A percentile compares a stretch with the other conserved stretches of the same genome.
These are phyloP conservation scores for Chrysina gloriosa DNA, from an alignment of 2,888 invertebrate genomes.

Conservation along the genomic window DNA sequence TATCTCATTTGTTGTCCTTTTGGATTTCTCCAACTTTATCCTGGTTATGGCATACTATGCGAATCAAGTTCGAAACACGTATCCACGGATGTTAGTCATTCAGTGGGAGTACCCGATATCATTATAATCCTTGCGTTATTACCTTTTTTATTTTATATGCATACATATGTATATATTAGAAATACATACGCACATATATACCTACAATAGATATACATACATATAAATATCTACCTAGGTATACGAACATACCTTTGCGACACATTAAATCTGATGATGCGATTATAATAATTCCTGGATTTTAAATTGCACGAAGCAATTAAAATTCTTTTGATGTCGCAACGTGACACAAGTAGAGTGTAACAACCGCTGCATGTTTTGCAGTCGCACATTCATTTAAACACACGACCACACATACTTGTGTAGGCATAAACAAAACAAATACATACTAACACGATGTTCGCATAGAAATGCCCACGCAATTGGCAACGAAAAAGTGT, in stretches of 20 bases:
- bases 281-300: constrained; percentile 34
- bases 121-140: too few species aligned
- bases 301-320: constrained; percentile 41
- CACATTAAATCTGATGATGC: constrained; percentile 29
- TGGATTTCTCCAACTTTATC: too few species aligned
- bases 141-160: neutral
- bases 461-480: constrained; percentile 13
- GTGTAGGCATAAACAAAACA: constrained; percentile 8
- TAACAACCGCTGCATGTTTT: constrained; percentile 44
- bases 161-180: neutral
- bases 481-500: neutral
- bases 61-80: too few species aligned
- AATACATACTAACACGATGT: neutral
- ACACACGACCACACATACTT: too few species aligned
- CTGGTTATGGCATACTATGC: too few species aligned
- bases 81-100: too few species aligned
- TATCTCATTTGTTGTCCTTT: too few species aligned
- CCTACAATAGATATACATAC: neutral
- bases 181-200: neutral
- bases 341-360: constrained; percentile 47
- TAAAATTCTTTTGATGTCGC: constrained; percentile 45
- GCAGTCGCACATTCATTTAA: constrained; percentile 19
- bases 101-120: too few species aligned
- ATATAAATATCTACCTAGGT: constrained; percentile 2
- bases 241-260: constrained; percentile 3